Evolutionary conservation across 2,113 vertebrate species (phyloP), one percentile per base, ranked within the genome.

Genomic region (Rhabdornis inornatus): DNA sequence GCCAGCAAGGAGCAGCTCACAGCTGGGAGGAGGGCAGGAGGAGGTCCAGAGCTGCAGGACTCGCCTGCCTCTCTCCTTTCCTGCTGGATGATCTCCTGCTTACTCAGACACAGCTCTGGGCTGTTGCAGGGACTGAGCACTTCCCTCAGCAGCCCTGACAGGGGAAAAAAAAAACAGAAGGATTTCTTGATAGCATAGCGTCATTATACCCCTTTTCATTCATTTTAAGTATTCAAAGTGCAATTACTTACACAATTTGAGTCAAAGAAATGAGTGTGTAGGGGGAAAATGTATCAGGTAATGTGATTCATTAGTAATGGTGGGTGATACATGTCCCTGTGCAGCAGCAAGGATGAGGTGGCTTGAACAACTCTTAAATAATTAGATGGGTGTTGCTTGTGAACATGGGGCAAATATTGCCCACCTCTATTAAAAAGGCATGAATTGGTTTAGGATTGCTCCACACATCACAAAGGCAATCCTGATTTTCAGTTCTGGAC

Each of bases 301-400:
- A 64, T 68, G 72, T 88, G 83, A 96, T 90, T 96, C 93, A 96
- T 93, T 94, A 95, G 68, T 56, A 57, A 64, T 80, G 64, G 80
- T 90, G 88, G 90, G 94, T 86, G 83, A 92, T 79, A 45, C 2
- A 33, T 0, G 0, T 70, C 68, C 76, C 44, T 68, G 68, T 2
- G 2, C 50, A 83, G 63, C 82, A 70, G 71, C 49, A 81, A 60
- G 64, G 55, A 86, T 92, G 65, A 95, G 65, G 65, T 68, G 45
- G 65, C 83, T 89, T 87, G 14, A 86, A 53, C 20, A 81, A 16
- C 44, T 83, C 72, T 90, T 35, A 55, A 83, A 17, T 74, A 30
- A 74, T 79, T 37, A 63, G 57, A 49, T 33, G 35, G 30, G 49
- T 92, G 40, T 83, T 87, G 25, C 45, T 78, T 47, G 57, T 89